Conservation (phyloP, 2,888 invertebrate species). For the Tenthredo amoena region DNA sequence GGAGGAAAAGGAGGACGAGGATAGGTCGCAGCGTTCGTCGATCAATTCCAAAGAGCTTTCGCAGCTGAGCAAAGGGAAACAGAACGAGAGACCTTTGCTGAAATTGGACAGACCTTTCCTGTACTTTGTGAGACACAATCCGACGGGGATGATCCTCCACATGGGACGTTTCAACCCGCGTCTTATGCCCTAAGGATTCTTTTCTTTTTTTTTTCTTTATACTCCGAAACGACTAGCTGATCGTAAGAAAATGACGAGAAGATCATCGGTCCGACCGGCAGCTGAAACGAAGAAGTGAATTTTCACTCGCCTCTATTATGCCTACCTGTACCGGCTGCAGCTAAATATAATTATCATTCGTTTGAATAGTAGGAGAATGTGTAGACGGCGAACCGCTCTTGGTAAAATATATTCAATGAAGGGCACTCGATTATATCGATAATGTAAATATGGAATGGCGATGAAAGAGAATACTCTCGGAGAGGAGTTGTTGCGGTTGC, state of each 20-base stretch:
- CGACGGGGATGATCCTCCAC: conserved; percentile 93
- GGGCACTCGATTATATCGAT: background rate
- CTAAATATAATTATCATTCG: background rate
- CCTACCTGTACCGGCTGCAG: background rate
- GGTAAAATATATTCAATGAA: background rate
- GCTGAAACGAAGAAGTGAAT: background rate
- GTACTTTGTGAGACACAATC: conserved; percentile 93
- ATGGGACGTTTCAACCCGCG: conserved; percentile 94
- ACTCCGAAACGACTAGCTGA: background rate
- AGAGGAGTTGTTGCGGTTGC: conserved; percentile 32
- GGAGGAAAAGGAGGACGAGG: conserved; percentile 76
- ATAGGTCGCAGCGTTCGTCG: conserved; percentile 38
- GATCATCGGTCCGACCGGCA: background rate
- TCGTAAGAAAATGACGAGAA: background rate
- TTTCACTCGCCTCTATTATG: background rate
- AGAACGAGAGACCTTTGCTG: conserved; percentile 82
- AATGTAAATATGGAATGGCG: conserved; percentile 8
- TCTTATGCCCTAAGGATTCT: conserved; percentile 83
- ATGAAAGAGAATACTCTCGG: background rate
- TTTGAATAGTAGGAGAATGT: background rate
- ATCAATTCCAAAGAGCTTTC: conserved; percentile 78
- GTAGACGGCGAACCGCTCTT: background rate
- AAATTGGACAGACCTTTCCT: conserved; percentile 93
- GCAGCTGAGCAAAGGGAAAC: conserved; percentile 71
- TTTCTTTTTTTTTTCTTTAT: background rate